These are phyloP conservation scores for Zalophus californianus DNA, from an alignment of 2,797 vertebrate genomes.

Conservation along the genomic window DNA sequence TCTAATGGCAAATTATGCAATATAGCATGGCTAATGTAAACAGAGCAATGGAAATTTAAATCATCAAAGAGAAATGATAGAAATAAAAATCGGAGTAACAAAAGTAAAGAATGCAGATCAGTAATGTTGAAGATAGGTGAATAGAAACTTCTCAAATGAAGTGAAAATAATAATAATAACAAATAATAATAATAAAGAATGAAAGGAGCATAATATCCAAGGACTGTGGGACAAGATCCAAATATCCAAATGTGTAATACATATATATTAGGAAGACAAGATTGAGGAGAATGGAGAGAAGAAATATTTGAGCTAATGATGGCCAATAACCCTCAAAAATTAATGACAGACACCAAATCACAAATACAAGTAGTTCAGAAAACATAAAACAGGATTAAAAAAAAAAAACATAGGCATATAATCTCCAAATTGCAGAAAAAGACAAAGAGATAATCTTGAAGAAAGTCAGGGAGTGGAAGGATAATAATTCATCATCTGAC, in stretches of 20 bases:
- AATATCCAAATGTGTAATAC: neutral
- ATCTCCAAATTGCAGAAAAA: neutral
- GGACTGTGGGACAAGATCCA: neutral
- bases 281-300: neutral
- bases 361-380: neutral
- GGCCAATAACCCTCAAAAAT: neutral
- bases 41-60: neutral
- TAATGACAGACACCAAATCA: neutral
- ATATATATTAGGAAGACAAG: neutral
- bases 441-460: neutral
- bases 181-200: neutral
- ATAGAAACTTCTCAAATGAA: neutral
- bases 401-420: neutral
- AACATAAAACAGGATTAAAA: neutral
- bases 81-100: neutral
- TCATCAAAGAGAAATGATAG: neutral
- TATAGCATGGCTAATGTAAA: neutral
- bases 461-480: neutral
- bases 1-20: neutral
- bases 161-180: neutral
- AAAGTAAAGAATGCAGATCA: neutral
- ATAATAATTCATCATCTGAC: neutral
- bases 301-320: neutral
- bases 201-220: neutral
- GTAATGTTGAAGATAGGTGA: neutral